phyloP scores from a whole-genome alignment of 2,797 vertebrate species.

The Paguma larvata region DNA sequence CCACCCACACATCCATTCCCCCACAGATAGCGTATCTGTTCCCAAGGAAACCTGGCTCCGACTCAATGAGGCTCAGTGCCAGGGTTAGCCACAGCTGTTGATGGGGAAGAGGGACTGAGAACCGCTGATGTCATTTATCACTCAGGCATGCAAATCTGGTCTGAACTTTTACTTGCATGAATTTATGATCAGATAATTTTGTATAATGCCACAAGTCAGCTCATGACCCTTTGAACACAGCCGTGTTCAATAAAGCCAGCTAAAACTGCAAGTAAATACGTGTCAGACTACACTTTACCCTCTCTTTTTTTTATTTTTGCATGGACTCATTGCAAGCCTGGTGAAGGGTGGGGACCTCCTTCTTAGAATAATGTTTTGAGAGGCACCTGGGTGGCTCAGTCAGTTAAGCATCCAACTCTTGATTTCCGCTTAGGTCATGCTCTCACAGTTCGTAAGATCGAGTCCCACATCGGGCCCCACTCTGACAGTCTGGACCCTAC shows the following conservation, averaged over 20 bases:
- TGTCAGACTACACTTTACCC: not conserved
- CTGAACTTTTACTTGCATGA: not conserved
- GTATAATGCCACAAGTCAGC: not conserved
- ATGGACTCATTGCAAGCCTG: not conserved
- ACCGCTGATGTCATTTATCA: not conserved
- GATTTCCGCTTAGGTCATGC: no score
- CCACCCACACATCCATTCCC: not conserved
- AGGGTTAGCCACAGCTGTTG: not conserved
- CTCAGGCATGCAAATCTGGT: not conserved
- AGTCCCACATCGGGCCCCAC: no score
- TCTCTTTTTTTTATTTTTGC: not conserved
- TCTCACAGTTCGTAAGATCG: no score
- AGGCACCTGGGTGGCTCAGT: no score
- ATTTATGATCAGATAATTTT: not conserved
- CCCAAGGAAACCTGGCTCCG: not conserved
- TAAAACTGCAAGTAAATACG: no score
- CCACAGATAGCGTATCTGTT: not conserved
- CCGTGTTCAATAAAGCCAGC: not conserved
- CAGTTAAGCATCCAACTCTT: no score
- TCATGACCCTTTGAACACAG: not conserved
- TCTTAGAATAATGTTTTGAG: not conserved
- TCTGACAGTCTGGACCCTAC: no score
- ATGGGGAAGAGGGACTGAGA: not conserved
- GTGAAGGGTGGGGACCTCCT: not conserved
- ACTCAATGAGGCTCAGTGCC: not conserved